A percentile compares a stretch with the other conserved stretches of the same genome.
Conservation (phyloP, 1,140 invertebrate genomes). For the Bradynema listronoti region DNA sequence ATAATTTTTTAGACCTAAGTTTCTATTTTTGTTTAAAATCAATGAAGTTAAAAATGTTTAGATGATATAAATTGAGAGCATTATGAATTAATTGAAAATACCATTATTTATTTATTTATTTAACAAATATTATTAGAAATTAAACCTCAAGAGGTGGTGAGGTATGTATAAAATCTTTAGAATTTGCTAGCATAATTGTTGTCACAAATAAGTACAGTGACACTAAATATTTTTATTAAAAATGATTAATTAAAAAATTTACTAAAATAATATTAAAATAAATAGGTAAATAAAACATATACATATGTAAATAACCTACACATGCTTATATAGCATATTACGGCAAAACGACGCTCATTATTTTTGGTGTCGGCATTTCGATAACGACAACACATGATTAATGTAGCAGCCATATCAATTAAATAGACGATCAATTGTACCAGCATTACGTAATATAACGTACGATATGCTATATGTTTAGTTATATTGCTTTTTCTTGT, state of each 20-base stretch:
- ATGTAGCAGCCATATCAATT: conserved; percentile 4
- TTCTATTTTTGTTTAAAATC: too few species aligned
- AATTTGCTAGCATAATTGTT: not conserved
- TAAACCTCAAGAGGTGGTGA: too few species aligned
- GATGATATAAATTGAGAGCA: too few species aligned
- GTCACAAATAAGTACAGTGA: not conserved
- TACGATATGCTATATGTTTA: not conserved
- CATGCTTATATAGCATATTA: not conserved
- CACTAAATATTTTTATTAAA: not conserved
- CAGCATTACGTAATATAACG: not conserved
- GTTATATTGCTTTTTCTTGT: too few species aligned
- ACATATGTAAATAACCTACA: not conserved
- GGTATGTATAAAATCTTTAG: too few species aligned
- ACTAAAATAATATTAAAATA: too few species aligned
- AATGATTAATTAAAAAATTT: not conserved
- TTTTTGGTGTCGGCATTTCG: not conserved
- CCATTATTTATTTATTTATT: too few species aligned
- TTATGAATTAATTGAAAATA: too few species aligned
- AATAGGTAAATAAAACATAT: too few species aligned
- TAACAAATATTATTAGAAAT: too few species aligned
- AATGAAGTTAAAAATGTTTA: too few species aligned
- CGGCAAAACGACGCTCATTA: not conserved
- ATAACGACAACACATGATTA: conserved; percentile 10
- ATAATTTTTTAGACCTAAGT: too few species aligned
- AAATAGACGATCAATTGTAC: not conserved